These are phyloP conservation scores for Coryphaenoides rupestris DNA, from an alignment of 2,113 vertebrate genomes.

Conservation along the genomic window DNA sequence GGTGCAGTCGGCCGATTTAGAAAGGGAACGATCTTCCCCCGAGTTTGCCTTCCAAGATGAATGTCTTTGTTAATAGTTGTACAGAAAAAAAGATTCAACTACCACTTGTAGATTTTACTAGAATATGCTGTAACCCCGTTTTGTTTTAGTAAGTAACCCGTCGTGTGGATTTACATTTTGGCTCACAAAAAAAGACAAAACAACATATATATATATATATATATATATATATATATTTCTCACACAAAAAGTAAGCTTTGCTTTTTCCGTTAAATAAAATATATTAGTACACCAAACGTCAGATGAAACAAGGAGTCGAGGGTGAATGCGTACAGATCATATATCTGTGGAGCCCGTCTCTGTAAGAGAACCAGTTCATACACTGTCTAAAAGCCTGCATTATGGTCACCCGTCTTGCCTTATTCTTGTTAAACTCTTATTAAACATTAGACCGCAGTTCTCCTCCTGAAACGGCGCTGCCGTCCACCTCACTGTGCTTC, in stretches of 20 bases:
- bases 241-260: neutral
- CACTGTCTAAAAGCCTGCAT: constrained; percentile 5
- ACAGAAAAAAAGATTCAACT: constrained; percentile 52
- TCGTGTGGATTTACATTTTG: constrained; percentile 24
- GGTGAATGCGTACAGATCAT: no score
- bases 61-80: constrained; percentile 61
- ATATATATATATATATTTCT: no score
- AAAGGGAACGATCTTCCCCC: constrained; percentile 44
- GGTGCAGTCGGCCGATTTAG: constrained; percentile 32
- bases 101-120: constrained; percentile 38
- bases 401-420: neutral
- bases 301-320: neutral
- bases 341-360: constrained; percentile 9
- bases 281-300: neutral
- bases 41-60: constrained; percentile 50
- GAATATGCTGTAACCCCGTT: no score
- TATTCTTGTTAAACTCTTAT: neutral
- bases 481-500: constrained; percentile 33
- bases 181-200: neutral
- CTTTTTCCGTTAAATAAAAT: neutral
- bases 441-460: neutral
- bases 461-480: constrained; percentile 20
- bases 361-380: constrained; percentile 45
- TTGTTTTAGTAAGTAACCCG: constrained; percentile 23
- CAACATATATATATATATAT: no score